phyloP scores from a whole-genome alignment of 2,797 vertebrate species.

The Apogon talboti region DNA sequence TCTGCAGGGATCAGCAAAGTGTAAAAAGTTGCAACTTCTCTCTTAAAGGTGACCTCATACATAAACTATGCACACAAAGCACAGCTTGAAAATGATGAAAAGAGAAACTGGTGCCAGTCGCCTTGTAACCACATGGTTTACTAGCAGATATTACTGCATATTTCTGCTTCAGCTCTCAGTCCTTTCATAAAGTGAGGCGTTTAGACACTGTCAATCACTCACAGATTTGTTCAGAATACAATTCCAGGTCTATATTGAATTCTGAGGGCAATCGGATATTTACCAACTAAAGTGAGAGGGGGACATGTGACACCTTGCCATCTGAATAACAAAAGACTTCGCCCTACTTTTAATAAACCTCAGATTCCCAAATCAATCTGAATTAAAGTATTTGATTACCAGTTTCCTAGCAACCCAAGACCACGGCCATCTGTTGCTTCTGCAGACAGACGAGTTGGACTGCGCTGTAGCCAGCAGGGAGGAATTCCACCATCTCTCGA shows the following conservation, averaged over 20 bases:
- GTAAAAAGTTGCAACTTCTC: neutral
- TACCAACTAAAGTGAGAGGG: constrained; percentile 53
- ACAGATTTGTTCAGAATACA: constrained; percentile 18
- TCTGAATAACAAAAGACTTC: constrained; percentile 73
- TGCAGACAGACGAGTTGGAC: constrained; percentile 73
- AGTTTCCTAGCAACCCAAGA: constrained; percentile 87
- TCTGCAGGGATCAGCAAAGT: neutral
- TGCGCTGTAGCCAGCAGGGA: constrained; percentile 72
- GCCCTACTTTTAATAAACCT: constrained; percentile 77
- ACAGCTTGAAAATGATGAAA: neutral
- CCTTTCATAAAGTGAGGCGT: constrained; percentile 9
- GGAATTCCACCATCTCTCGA: constrained; percentile 78
- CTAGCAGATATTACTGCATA: constrained; percentile 9
- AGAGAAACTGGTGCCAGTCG: neutral
- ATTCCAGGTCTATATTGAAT: constrained; percentile 46
- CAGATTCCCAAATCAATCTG: constrained; percentile 79
- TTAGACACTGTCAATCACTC: constrained; percentile 34
- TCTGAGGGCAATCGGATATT: constrained; percentile 58
- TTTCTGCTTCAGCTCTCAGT: constrained; percentile 16
- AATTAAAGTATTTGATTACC: constrained; percentile 86
- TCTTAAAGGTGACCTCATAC: neutral
- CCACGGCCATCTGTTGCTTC: constrained; percentile 86
- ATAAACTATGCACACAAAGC: neutral
- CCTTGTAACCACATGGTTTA: neutral
- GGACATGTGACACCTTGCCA: constrained; percentile 65